A percentile compares a stretch with the other conserved stretches of the same genome.
Evolutionary conservation across 2,888 invertebrate species (phyloP).

Genomic region (Melinaea menophilus): DNA sequence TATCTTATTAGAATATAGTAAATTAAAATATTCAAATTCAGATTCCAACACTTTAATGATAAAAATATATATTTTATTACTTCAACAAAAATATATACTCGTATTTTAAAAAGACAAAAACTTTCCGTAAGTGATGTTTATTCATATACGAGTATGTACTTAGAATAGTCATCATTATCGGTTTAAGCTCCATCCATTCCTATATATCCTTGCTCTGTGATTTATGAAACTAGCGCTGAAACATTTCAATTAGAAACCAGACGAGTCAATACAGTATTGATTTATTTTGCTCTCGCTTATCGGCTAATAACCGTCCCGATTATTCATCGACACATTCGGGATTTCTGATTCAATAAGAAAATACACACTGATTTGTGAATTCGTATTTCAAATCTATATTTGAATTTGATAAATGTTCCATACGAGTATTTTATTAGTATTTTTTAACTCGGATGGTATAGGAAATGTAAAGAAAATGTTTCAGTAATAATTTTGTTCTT

Average conservation of each 20-base stretch:
- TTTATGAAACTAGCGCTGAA: conserved; percentile 33
- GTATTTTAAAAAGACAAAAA: no score
- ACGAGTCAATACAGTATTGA: conserved; percentile 31
- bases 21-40: no score
- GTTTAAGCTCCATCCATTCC: conserved; percentile 8
- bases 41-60: no score
- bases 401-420: background rate
- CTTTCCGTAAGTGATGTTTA: background rate
- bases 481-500: no score
- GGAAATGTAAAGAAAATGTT: no score
- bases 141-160: background rate
- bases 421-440: no score
- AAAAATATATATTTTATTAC: no score
- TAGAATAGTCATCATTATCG: background rate
- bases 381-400: background rate
- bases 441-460: no score
- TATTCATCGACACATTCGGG: conserved; percentile 19
- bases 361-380: background rate
- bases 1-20: no score
- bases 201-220: conserved; percentile 24
- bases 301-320: conserved; percentile 28
- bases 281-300: conserved; percentile 29
- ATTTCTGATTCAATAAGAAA: background rate
- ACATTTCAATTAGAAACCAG: conserved; percentile 35
- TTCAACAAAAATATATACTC: no score